Percentiles rank a stretch among this genome's conserved stretches.
These are phyloP conservation scores for Nasua narica DNA, from an alignment of 2,797 vertebrate species.

Conservation along the genomic window DNA sequence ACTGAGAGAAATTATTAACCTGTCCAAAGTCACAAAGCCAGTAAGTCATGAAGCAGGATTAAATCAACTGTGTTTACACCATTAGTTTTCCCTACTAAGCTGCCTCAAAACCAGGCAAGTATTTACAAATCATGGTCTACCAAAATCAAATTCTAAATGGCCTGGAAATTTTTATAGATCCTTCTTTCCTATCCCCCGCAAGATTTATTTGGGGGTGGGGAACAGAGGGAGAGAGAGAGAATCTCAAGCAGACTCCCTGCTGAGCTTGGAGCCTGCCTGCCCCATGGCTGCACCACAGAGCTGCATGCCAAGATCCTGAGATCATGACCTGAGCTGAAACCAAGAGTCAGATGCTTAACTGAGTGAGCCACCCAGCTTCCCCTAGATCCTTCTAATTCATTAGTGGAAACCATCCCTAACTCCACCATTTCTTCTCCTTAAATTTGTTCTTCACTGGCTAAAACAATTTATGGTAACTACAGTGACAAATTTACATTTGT, in stretches of 20 bases:
- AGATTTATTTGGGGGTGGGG: too few relatives aligned
- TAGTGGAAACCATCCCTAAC: neutral
- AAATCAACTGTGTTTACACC: neutral
- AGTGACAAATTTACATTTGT: constrained; percentile 12
- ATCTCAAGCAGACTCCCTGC: too few relatives aligned
- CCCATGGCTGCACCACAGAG: too few relatives aligned
- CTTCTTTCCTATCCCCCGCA: too few relatives aligned
- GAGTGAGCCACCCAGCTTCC: too few relatives aligned
- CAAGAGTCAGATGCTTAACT: too few relatives aligned
- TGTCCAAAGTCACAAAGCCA: neutral
- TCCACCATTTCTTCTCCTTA: neutral
- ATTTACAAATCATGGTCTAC: neutral
- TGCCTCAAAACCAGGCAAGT: neutral
- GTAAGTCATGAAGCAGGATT: neutral
- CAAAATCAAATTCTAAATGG: constrained; percentile 43
- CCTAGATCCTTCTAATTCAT: neutral
- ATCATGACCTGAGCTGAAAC: too few relatives aligned
- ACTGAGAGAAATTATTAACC: neutral
- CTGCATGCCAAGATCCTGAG: too few relatives aligned
- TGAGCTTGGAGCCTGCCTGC: too few relatives aligned
- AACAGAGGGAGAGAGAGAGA: too few relatives aligned
- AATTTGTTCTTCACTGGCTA: neutral
- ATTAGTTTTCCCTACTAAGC: neutral
- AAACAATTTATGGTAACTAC: neutral
- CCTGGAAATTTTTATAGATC: neutral